These are phyloP conservation scores for Drosophila yooni DNA, from an alignment of 2,888 invertebrate genomes.

Conservation along the genomic window DNA sequence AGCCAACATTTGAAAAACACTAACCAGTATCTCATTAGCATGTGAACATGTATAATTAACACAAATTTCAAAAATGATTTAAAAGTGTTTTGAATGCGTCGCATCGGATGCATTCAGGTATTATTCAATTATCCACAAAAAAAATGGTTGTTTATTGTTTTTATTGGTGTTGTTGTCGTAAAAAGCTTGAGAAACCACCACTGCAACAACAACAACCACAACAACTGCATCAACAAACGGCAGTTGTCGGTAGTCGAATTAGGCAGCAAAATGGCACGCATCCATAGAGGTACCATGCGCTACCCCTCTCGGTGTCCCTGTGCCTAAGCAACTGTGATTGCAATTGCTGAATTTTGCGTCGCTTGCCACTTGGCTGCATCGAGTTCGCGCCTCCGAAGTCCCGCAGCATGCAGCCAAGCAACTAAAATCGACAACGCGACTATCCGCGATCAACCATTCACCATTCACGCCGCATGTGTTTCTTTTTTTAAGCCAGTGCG, in stretches of 20 bases:
- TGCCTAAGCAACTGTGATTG: slow-evolving; percentile 46
- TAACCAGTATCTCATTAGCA: slow-evolving; percentile 5
- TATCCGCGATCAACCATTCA: slow-evolving; percentile 65
- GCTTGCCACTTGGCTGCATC: slow-evolving; percentile 75
- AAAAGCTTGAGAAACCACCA: slow-evolving; percentile 63
- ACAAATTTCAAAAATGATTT: slow-evolving; percentile 28
- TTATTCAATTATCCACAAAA: slow-evolving; percentile 72
- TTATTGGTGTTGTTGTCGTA: slow-evolving; percentile 41
- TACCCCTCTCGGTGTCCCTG: not conserved
- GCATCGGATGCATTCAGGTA: slow-evolving; percentile 39
- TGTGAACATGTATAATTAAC: slow-evolving; percentile 19
- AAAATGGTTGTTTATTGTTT: slow-evolving; percentile 37
- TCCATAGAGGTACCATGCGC: slow-evolving; percentile 58
- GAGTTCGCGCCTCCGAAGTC: slow-evolving; percentile 76
- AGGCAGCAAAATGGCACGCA: slow-evolving; percentile 78
- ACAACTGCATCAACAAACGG: slow-evolving; percentile 8
- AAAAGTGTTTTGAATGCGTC: slow-evolving; percentile 24
- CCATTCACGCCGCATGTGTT: slow-evolving; percentile 67
- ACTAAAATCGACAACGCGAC: slow-evolving; percentile 42
- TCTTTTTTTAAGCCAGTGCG: slow-evolving; percentile 67
- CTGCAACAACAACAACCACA: not conserved
- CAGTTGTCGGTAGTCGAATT: slow-evolving; percentile 75
- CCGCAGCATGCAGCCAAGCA: slow-evolving; percentile 29
- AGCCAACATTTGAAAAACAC: not conserved
- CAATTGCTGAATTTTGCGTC: slow-evolving; percentile 74